Percentiles rank a stretch among this genome's conserved stretches.
Evolutionary conservation across 2,113 vertebrate species (phyloP).

Genomic region (Protobothrops flavoviridis): DNA sequence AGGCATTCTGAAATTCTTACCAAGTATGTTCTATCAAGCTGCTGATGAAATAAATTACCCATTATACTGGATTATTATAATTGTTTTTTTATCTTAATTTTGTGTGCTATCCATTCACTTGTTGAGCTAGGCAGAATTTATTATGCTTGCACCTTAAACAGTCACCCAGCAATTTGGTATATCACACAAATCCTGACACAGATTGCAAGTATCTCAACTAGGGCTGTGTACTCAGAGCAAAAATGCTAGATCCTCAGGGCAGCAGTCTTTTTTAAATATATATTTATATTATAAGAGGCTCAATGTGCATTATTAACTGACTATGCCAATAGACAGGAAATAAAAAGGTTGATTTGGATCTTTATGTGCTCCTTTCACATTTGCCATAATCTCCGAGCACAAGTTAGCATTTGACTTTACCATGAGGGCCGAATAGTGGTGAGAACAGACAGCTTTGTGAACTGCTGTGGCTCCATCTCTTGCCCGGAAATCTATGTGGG

Average conservation of each 20-base stretch:
- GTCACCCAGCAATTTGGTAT: neutral
- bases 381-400: neutral
- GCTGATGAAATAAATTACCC: neutral
- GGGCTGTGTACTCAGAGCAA: neutral
- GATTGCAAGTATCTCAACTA: neutral
- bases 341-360: neutral
- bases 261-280: neutral
- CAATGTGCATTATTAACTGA: neutral
- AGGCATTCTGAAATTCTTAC: neutral
- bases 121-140: neutral
- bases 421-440: slow-evolving; percentile 86
- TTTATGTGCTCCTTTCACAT: neutral
- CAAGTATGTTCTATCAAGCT: neutral
- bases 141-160: neutral
- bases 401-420: slow-evolving; percentile 58
- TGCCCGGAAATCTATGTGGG: slow-evolving; percentile 90
- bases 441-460: slow-evolving; percentile 87
- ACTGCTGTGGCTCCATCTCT: slow-evolving; percentile 89
- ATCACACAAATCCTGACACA: neutral
- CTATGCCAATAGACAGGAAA: neutral
- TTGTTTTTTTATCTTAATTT: neutral
- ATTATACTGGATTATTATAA: neutral
- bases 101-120: neutral
- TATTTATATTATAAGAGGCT: neutral
- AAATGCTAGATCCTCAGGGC: neutral